Conservation (phyloP, 2,113 vertebrate genomes). For the Oryzias curvinotus region DNA sequence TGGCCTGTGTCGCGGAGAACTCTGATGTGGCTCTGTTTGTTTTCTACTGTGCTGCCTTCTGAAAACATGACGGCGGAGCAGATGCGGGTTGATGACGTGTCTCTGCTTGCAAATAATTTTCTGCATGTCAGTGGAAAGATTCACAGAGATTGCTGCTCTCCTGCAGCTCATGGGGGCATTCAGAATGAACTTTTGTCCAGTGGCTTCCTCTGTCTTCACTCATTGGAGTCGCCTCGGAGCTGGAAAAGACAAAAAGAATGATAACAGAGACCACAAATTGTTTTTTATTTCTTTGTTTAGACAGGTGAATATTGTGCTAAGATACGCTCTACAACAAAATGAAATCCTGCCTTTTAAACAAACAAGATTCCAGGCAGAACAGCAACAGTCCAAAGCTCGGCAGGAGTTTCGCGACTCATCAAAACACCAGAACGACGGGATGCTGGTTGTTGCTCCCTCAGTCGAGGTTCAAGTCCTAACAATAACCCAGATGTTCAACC, state of each 20-base stretch:
- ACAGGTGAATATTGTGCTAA: background rate
- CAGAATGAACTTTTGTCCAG: background rate
- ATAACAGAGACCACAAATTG: background rate
- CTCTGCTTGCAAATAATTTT: slow-evolving; percentile 34
- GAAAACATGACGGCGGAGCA: slow-evolving; percentile 20
- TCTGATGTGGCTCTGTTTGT: background rate
- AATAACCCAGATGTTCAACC: slow-evolving; percentile 48
- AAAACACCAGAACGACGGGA: slow-evolving; percentile 21
- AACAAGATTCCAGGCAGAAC: slow-evolving; percentile 12
- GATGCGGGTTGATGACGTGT: slow-evolving; percentile 43
- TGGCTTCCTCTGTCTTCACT: background rate
- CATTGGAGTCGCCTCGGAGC: background rate
- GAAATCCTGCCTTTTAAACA: background rate
- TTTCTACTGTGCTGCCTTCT: slow-evolving; percentile 30
- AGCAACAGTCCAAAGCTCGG: slow-evolving; percentile 21
- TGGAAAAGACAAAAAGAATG: background rate
- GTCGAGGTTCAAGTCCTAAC: slow-evolving; percentile 50
- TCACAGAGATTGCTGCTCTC: slow-evolving; percentile 5
- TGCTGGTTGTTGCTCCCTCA: slow-evolving; percentile 40
- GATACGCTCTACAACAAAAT: background rate
- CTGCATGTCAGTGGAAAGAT: slow-evolving; percentile 14
- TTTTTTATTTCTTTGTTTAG: slow-evolving; percentile 1
- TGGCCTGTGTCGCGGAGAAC: background rate
- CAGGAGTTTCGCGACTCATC: slow-evolving; percentile 43
- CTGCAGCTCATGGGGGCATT: background rate